These are phyloP conservation scores for Stegophylla sp. DNA, from an alignment of 2,888 invertebrate genomes.

Conservation along the genomic window DNA sequence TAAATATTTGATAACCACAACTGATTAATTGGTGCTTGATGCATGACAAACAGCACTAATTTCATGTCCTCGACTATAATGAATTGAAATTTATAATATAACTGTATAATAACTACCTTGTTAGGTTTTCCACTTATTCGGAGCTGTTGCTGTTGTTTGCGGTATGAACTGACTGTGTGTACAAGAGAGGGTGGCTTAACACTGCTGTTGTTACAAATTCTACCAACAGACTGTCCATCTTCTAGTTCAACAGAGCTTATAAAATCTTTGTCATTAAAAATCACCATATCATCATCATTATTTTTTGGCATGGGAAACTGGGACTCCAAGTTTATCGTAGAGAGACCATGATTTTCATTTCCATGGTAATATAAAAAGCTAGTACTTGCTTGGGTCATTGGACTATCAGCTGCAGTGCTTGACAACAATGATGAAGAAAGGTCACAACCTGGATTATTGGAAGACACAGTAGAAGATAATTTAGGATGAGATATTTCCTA, in stretches of 20 bases:
- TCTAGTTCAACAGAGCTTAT: background rate
- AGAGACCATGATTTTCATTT: background rate
- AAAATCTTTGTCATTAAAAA: background rate
- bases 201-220: background rate
- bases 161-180: slow-evolving; percentile 41
- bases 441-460: background rate
- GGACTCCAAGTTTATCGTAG: no score
- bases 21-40: no score
- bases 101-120: slow-evolving; percentile 3
- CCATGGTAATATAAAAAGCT: background rate
- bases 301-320: no score
- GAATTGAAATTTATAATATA: background rate
- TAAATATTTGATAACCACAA: no score
- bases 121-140: background rate
- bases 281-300: no score
- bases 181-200: slow-evolving; percentile 3
- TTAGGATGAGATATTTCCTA: background rate
- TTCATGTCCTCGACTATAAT: no score
- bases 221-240: no score
- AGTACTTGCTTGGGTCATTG: background rate
- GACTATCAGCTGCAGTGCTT: background rate
- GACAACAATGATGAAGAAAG: slow-evolving; percentile 13
- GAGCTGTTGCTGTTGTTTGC: slow-evolving; percentile 45
- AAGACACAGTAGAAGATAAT: background rate
- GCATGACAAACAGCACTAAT: no score